A percentile compares a stretch with the other conserved stretches of the same genome.
Evolutionary conservation across 2,888 invertebrate genomes (phyloP).

Genomic region (Carcina quercana): DNA sequence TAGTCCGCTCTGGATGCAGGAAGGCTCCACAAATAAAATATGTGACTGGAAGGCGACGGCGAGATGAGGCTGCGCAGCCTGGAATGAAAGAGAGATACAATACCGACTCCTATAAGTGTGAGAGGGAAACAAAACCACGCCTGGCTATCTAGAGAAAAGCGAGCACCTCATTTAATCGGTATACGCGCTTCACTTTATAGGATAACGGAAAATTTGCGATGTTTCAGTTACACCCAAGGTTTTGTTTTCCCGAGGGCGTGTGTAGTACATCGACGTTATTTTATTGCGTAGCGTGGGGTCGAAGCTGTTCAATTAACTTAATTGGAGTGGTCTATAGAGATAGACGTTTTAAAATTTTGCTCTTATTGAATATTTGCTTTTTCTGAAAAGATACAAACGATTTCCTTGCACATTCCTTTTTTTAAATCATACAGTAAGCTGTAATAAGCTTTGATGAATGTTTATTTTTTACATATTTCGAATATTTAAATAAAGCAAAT

Average conservation of each 20-base stretch:
- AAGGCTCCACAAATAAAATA: constrained; percentile 73
- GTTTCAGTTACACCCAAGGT: constrained; percentile 32
- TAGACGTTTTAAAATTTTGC: too few relatives aligned
- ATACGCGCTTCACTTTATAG: constrained; percentile 69
- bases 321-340: too few relatives aligned
- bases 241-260: constrained; percentile 20
- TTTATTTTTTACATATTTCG: too few relatives aligned
- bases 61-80: constrained; percentile 66
- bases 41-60: constrained; percentile 71
- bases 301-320: constrained; percentile 5
- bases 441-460: too few relatives aligned
- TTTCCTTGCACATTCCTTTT: too few relatives aligned
- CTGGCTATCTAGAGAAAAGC: constrained; percentile 71
- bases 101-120: constrained; percentile 21
- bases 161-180: constrained; percentile 74
- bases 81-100: constrained; percentile 36
- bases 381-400: neutral
- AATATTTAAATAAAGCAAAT: too few relatives aligned
- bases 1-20: constrained; percentile 66
- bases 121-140: constrained; percentile 37
- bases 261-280: constrained; percentile 8
- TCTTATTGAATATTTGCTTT: too few relatives aligned
- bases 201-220: constrained; percentile 63
- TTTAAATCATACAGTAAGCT: too few relatives aligned
- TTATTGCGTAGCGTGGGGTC: constrained; percentile 1